phyloP scores from a whole-genome alignment of 2,113 vertebrate genomes.

The Peromyscus polionotus region DNA sequence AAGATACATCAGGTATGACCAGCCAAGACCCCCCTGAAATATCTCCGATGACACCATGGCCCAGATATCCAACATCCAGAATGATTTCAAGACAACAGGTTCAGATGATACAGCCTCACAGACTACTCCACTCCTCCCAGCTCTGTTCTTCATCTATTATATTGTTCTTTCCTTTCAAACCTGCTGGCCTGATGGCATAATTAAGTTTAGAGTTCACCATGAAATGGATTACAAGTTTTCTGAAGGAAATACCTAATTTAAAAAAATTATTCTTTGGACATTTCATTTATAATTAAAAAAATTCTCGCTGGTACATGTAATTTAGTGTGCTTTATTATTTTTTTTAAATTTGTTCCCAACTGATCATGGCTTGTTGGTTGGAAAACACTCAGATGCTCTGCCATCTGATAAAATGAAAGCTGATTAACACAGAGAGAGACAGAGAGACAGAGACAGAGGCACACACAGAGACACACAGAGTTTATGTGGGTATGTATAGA shows the following conservation, averaged over 20 bases:
- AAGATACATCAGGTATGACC: no score
- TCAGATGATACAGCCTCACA: no score
- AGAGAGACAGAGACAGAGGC: not conserved
- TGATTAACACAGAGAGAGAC: not conserved
- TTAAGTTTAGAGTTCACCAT: not conserved
- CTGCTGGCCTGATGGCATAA: not conserved
- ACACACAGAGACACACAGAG: not conserved
- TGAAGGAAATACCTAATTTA: not conserved
- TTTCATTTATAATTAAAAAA: constrained; percentile 14
- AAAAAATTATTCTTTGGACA: not conserved
- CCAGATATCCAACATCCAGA: no score
- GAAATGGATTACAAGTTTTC: not conserved
- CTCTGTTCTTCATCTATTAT: no score
- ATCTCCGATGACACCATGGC: no score
- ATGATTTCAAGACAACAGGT: no score
- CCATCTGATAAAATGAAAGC: not conserved
- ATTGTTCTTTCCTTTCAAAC: not conserved
- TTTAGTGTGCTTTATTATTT: not conserved
- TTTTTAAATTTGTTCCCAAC: not conserved
- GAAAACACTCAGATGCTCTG: not conserved
- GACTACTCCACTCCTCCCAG: no score
- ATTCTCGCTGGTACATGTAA: not conserved
- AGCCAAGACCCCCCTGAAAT: no score
- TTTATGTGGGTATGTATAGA: not conserved
- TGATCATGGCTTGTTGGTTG: not conserved